A percentile compares a stretch with the other conserved stretches of the same genome.
Conservation (phyloP, 2,113 vertebrate genomes). For the Platycercus adscitus region DNA sequence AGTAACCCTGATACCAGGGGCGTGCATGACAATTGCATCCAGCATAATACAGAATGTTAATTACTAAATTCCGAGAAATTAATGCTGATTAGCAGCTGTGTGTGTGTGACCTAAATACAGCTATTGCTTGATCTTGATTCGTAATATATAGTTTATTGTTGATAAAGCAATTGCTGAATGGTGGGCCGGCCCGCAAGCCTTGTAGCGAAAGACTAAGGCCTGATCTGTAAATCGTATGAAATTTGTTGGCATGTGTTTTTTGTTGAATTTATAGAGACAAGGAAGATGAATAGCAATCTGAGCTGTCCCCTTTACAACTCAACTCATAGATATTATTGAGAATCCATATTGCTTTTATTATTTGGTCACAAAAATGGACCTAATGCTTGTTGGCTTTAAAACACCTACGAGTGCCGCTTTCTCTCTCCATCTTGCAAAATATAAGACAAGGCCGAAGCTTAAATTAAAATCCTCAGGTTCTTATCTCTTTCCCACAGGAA, state of each 20-base stretch:
- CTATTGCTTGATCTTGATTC: constrained; percentile 53
- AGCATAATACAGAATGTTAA: constrained; percentile 57
- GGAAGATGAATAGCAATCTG: not conserved
- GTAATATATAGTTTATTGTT: constrained; percentile 46
- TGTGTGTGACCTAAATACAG: constrained; percentile 63
- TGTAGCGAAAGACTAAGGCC: not conserved
- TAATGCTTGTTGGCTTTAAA: constrained; percentile 75
- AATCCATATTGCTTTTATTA: constrained; percentile 74
- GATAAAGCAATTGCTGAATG: constrained; percentile 2
- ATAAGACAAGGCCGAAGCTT: constrained; percentile 87
- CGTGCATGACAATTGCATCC: constrained; percentile 30
- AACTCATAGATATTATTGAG: constrained; percentile 46
- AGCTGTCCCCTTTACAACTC: constrained; percentile 36
- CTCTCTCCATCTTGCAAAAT: constrained; percentile 79
- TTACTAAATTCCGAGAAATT: constrained; percentile 56
- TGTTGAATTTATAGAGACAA: not conserved
- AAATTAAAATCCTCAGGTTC: constrained; percentile 91
- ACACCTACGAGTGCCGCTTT: constrained; percentile 72
- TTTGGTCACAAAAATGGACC: constrained; percentile 74
- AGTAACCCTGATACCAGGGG: constrained; percentile 17
- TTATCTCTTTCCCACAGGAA: constrained; percentile 95
- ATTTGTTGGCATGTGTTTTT: constrained; percentile 32
- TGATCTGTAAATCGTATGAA: not conserved
- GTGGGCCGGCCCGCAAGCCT: not conserved
- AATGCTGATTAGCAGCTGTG: constrained; percentile 54